phyloP scores from a whole-genome alignment of 2,113 vertebrate species.

The Antigone vipio region DNA sequence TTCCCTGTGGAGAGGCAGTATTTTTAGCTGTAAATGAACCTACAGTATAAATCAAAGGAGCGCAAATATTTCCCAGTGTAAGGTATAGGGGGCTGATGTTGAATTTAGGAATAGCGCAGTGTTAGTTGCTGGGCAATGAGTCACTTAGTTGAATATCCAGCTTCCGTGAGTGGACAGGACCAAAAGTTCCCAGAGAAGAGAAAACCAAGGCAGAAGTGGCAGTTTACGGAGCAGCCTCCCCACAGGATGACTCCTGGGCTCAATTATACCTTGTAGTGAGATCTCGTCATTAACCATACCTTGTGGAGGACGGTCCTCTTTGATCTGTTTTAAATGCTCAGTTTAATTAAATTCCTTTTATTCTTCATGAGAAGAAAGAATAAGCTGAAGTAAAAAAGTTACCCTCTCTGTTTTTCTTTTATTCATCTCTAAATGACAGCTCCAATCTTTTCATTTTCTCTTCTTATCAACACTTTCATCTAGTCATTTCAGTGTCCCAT shows the following conservation, averaged over 20 bases:
- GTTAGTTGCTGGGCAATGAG: background rate
- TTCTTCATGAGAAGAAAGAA: background rate
- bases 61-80: background rate
- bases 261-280: background rate
- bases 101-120: background rate
- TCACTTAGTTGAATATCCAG: background rate
- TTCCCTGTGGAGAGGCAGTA: background rate
- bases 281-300: background rate
- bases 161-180: background rate
- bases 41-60: background rate
- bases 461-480: background rate
- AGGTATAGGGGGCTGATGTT: background rate
- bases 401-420: background rate
- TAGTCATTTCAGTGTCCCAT: background rate
- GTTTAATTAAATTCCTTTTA: constrained; percentile 28
- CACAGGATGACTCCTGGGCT: background rate
- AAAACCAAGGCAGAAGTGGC: background rate
- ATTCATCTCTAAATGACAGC: background rate
- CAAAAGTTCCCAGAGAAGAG: background rate
- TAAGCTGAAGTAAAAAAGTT: background rate
- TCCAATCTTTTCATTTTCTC: background rate
- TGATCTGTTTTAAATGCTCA: constrained; percentile 19
- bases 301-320: background rate
- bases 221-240: background rate
- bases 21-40: background rate